phyloP scores from a whole-genome alignment of 2,797 vertebrate genomes.

The Helostoma temminkii region DNA sequence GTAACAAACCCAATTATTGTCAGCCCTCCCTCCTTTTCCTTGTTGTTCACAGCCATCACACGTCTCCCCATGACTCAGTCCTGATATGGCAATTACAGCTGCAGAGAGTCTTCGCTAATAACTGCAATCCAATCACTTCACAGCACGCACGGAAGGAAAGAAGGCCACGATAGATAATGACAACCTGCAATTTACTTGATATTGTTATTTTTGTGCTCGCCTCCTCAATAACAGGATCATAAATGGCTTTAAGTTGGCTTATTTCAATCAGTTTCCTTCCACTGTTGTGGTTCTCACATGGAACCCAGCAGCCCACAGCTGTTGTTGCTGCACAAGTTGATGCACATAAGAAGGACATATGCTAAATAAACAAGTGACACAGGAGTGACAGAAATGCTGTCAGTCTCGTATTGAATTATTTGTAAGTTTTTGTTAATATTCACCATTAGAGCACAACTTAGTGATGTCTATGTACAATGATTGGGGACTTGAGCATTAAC shows the following conservation, averaged over 20 bases:
- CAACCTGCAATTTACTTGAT: conserved; percentile 75
- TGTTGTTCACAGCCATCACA: conserved; percentile 68
- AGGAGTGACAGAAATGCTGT: no score
- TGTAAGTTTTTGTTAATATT: no score
- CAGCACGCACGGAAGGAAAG: conserved; percentile 62
- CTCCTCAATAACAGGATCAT: conserved; percentile 56
- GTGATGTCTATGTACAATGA: not conserved
- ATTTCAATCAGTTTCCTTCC: conserved; percentile 19
- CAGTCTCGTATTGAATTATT: no score
- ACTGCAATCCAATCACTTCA: conserved; percentile 79
- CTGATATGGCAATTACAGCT: conserved; percentile 80
- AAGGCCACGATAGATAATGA: conserved; percentile 71
- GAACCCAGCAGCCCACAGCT: not conserved
- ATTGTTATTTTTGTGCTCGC: conserved; percentile 70
- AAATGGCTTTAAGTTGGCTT: conserved; percentile 47
- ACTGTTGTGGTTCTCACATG: not conserved
- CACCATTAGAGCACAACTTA: not conserved
- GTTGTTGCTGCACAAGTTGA: not conserved
- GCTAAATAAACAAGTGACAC: not conserved
- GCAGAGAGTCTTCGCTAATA: conserved; percentile 78
- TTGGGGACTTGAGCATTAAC: not conserved
- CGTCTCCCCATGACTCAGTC: conserved; percentile 74
- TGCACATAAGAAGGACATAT: not conserved
- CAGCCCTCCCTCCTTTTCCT: conserved; percentile 65
- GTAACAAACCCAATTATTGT: conserved; percentile 82